Evolutionary conservation across 92 coral and sea anemone species (phyloP), one percentile per base, ranked within the genome.

Genomic region (Zoanthus gigantus): DNA sequence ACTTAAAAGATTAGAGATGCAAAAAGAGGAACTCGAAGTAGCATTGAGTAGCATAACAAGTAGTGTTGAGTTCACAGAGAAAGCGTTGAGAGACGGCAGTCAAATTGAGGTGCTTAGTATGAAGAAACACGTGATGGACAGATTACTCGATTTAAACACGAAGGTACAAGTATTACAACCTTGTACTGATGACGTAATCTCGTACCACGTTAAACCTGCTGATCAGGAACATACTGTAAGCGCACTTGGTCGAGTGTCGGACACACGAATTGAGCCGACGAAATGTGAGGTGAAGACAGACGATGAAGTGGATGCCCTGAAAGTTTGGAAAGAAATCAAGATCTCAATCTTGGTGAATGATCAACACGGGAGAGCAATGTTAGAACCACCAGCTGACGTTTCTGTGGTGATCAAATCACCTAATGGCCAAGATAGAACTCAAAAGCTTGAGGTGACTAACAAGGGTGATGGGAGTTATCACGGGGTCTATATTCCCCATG

Each of bases 161-260:
- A 7, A 7, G 28, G 44, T 1, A 73, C 78, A 37, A 56, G 54
- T 23, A 37, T 37, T 73, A 11, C 23, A 73, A 8, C 78, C 76
- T 23, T 23, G 23, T 23, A 23, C 57, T 46, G 78, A 73, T 32
- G 78, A 73, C 56, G 15, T 73, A 5, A 73, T 73, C 44, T 73
- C 28, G 13, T 73, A 73, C 50, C 29, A 73, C 15, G 18, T 37
- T 15, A 73, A 73, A 42, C 17, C 78, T 44, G 13, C 15, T 6
- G 18, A 50, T 14, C 29, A 3, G 4, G 78, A 73, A 10, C 23
- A 45, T 3, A 30, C 44, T 14, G 3, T 12, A 42, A 73, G 44
- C 23, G 15, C 10, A 42, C 50, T 73, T 29, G 77, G 54, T 44
- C 78, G 28, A 14, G 78, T 73, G 8, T 73, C 78, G 42, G 78